These are phyloP conservation scores for Microcaecilia unicolor DNA, from an alignment of 2,797 vertebrate species.

Conservation along the genomic window DNA sequence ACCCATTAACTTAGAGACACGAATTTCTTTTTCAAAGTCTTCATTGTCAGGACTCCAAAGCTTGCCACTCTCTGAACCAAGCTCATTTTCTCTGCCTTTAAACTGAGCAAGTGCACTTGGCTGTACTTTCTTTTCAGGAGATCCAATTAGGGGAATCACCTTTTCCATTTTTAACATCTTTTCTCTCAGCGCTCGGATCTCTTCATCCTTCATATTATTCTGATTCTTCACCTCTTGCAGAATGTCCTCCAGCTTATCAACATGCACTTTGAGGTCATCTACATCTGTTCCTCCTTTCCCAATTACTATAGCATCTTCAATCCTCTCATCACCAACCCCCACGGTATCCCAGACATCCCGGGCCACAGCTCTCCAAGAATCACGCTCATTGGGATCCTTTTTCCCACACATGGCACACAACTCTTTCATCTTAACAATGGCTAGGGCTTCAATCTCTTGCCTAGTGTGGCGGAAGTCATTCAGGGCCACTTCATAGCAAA, in stretches of 20 bases:
- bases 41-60: constrained; percentile 12
- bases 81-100: constrained; percentile 23
- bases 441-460: constrained; percentile 96
- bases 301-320: constrained; percentile 74
- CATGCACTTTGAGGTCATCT: constrained; percentile 92
- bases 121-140: constrained; percentile 45
- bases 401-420: constrained; percentile 89
- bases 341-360: constrained; percentile 98
- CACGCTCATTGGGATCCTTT: constrained; percentile 94
- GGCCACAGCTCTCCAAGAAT: constrained; percentile 93
- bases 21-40: constrained; percentile 53
- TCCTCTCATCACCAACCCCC: constrained; percentile 89
- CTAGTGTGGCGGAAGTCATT: constrained; percentile 95
- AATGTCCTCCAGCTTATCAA: constrained; percentile 95
- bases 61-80: constrained; percentile 2
- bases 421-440: constrained; percentile 98
- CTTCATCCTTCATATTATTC: constrained; percentile 96
- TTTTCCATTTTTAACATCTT: constrained; percentile 99
- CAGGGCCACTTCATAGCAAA: constrained; percentile 95
- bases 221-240: constrained; percentile 95
- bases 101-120: background rate
- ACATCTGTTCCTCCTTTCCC: constrained; percentile 67
- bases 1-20: constrained; percentile 51
- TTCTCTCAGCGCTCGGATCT: constrained; percentile 85
- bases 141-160: constrained; percentile 83